Evolutionary conservation across 2,888 invertebrate species (phyloP).

Genomic region (Pherbina coryleti): DNA sequence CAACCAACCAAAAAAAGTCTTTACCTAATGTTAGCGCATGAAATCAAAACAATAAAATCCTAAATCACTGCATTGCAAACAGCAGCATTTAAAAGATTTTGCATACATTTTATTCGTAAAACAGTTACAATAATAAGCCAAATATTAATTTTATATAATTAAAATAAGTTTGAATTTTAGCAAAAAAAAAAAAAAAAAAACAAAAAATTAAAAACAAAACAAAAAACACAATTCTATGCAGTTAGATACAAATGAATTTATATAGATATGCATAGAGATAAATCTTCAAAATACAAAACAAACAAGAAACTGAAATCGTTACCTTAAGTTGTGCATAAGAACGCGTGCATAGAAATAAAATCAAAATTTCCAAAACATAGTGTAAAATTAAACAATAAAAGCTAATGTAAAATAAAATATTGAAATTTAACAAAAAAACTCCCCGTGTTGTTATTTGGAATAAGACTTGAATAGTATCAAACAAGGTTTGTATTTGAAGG

Average conservation of each 20-base stretch:
- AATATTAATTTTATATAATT: too few relatives aligned
- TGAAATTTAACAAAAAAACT: background rate
- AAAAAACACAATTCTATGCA: background rate
- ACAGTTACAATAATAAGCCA: background rate
- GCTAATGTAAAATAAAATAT: background rate
- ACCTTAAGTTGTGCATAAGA: constrained; percentile 15
- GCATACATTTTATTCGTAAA: background rate
- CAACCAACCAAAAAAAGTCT: constrained; percentile 32
- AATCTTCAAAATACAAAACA: background rate
- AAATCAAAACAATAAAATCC: constrained; percentile 39
- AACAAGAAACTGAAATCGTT: background rate
- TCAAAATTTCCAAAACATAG: constrained; percentile 14
- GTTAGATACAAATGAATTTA: constrained; percentile 10
- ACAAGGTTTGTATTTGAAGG: too few relatives aligned
- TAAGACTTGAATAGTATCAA: background rate
- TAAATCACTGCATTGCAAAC: background rate
- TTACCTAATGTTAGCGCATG: constrained; percentile 40
- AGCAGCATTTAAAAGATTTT: constrained; percentile 17
- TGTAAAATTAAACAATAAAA: constrained; percentile 19
- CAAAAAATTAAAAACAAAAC: constrained; percentile 7
- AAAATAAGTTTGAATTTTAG: constrained; percentile 4
- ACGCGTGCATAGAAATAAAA: background rate
- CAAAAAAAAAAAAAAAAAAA: constrained; percentile 44
- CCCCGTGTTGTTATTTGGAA: background rate
- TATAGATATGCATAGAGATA: background rate